Percentiles rank a stretch among this genome's conserved stretches.
phyloP scores from a whole-genome alignment of 1,140 invertebrate genomes.

The Anastrepha obliqua region DNA sequence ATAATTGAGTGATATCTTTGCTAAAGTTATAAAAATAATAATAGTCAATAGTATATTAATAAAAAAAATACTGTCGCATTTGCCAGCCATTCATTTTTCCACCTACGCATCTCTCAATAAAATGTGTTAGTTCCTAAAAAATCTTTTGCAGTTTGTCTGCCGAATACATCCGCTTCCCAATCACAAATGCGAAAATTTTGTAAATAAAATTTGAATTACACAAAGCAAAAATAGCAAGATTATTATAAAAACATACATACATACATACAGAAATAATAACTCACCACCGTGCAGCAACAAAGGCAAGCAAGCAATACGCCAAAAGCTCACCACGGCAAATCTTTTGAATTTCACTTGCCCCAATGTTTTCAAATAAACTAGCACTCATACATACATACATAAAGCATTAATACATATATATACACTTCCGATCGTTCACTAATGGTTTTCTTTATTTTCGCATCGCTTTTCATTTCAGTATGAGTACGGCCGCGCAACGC shows the following conservation, averaged over 20 bases:
- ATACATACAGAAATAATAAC: background rate
- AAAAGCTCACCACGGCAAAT: constrained; percentile 37
- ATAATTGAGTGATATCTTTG: too few relatives aligned
- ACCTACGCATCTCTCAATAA: background rate
- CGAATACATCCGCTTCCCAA: constrained; percentile 54
- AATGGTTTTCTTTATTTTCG: constrained; percentile 55
- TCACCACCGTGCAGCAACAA: background rate
- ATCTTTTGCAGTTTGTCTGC: background rate
- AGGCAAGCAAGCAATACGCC: background rate
- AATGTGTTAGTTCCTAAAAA: background rate
- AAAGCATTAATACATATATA: background rate
- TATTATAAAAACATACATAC: background rate
- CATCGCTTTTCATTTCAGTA: constrained; percentile 75
- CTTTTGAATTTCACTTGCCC: constrained; percentile 30
- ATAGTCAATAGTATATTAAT: too few relatives aligned
- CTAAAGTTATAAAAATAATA: too few relatives aligned
- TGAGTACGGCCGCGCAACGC: constrained; percentile 78
- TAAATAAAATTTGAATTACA: constrained; percentile 72
- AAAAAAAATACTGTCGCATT: too few relatives aligned
- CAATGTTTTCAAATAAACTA: background rate
- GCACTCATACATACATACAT: constrained; percentile 27
- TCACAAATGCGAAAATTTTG: constrained; percentile 57
- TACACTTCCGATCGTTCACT: constrained; percentile 36
- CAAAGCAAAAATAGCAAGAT: constrained; percentile 59
- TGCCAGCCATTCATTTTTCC: too few relatives aligned